Conservation (phyloP, 2,888 invertebrate genomes). For the Gisinianus flammeolus region DNA sequence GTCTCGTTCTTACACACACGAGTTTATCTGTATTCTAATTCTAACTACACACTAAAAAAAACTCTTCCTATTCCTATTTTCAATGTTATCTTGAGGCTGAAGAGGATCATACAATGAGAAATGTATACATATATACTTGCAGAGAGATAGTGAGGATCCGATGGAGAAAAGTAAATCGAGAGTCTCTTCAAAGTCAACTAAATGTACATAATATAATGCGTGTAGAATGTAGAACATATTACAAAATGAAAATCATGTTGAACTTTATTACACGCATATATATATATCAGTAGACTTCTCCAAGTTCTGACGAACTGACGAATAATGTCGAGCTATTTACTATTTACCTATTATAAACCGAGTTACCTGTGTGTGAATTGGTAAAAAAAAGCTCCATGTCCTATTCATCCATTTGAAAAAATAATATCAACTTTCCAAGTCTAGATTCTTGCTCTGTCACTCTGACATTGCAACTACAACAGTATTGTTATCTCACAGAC, state of each 20-base stretch:
- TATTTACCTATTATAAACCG: background rate
- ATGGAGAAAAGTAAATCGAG: background rate
- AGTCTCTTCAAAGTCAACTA: background rate
- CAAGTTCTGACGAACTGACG: background rate
- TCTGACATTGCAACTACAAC: constrained; percentile 27
- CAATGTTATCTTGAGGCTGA: background rate
- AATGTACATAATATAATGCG: background rate
- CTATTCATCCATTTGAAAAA: constrained; percentile 15
- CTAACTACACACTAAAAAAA: background rate
- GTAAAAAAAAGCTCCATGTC: background rate
- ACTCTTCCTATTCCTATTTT: background rate
- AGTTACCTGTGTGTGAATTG: background rate
- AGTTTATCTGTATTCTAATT: too few species aligned
- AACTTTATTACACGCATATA: background rate
- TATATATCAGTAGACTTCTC: background rate
- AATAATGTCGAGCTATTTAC: background rate
- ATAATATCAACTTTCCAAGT: constrained; percentile 33
- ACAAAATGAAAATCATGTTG: background rate
- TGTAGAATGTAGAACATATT: background rate
- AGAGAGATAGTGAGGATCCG: background rate
- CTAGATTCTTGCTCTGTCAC: constrained; percentile 32
- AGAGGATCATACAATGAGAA: background rate
- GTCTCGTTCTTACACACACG: background rate
- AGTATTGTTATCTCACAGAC: constrained; percentile 29
- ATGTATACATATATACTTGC: background rate